A percentile compares a stretch with the other conserved stretches of the same genome.
phyloP scores from a whole-genome alignment of 2,888 invertebrate species.

The Orthosia gothica region DNA sequence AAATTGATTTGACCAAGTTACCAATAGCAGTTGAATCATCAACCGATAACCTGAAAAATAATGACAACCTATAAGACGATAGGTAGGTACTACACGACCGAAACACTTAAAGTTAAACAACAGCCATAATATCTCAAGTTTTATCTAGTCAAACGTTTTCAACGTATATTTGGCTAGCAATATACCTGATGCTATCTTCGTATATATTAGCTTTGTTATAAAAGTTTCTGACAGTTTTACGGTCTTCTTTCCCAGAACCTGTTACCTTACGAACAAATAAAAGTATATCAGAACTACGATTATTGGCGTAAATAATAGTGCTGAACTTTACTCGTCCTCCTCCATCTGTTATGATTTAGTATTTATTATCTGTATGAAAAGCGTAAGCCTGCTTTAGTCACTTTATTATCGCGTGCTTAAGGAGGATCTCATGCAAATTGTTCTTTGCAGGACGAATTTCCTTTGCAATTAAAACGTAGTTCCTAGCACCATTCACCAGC shows the following conservation, averaged over 20 bases:
- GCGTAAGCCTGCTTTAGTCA: constrained; percentile 53
- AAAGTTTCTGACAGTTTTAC: constrained; percentile 55
- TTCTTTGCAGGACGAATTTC: constrained; percentile 57
- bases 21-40: not conserved
- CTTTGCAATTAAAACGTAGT: constrained; percentile 63
- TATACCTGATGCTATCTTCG: constrained; percentile 57
- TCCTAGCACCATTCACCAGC: constrained; percentile 39
- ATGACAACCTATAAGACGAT: not conserved
- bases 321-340: constrained; percentile 25
- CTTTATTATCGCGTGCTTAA: constrained; percentile 60
- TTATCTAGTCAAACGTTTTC: constrained; percentile 25
- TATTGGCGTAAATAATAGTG: constrained; percentile 35
- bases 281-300: constrained; percentile 44
- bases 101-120: constrained; percentile 27
- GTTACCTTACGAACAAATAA: constrained; percentile 26
- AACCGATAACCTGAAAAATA: constrained; percentile 3
- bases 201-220: constrained; percentile 45
- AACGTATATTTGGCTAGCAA: constrained; percentile 38
- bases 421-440: constrained; percentile 65
- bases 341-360: constrained; percentile 39
- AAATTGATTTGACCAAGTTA: not conserved
- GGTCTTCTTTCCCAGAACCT: constrained; percentile 31
- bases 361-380: constrained; percentile 46
- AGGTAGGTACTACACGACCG: not conserved
- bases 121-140: constrained; percentile 21